Conservation (phyloP, 2,888 invertebrate species). For the Plebejus melissa region DNA sequence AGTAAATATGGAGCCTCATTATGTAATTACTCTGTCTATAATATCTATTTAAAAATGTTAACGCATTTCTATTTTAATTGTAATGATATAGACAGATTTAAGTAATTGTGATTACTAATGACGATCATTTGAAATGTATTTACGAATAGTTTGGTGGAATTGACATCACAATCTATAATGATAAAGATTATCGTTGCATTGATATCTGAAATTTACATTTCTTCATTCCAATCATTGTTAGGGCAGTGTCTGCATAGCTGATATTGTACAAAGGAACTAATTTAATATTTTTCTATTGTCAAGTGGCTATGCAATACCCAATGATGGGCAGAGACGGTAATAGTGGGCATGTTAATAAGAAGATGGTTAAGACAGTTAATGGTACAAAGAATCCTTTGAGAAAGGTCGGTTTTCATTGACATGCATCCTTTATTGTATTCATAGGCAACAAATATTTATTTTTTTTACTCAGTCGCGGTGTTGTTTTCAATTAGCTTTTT, state of each 20-base stretch:
- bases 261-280: conserved; percentile 36
- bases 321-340: conserved; percentile 65
- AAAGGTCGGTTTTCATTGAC: conserved; percentile 63
- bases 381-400: conserved; percentile 69
- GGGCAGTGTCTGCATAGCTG: conserved; percentile 14
- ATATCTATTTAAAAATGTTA: conserved; percentile 3
- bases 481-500: not conserved
- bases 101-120: conserved; percentile 18
- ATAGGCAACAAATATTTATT: conserved; percentile 21
- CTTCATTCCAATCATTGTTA: conserved; percentile 1
- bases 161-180: not conserved
- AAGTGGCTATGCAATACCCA: conserved; percentile 76
- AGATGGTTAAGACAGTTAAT: conserved; percentile 54
- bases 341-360: conserved; percentile 69
- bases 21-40: not conserved
- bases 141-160: conserved; percentile 5
- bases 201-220: conserved; percentile 19
- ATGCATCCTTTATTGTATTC: conserved; percentile 29
- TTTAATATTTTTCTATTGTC: conserved; percentile 57
- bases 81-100: conserved; percentile 17
- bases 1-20: not conserved
- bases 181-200: conserved; percentile 20
- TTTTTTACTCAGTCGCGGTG: conserved; percentile 5
- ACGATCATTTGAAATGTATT: not conserved
- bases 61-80: not conserved